Base-by-base conservation (phyloP, 2,113 vertebrate genomes). In the Protobothrops flavoviridis region DNA sequence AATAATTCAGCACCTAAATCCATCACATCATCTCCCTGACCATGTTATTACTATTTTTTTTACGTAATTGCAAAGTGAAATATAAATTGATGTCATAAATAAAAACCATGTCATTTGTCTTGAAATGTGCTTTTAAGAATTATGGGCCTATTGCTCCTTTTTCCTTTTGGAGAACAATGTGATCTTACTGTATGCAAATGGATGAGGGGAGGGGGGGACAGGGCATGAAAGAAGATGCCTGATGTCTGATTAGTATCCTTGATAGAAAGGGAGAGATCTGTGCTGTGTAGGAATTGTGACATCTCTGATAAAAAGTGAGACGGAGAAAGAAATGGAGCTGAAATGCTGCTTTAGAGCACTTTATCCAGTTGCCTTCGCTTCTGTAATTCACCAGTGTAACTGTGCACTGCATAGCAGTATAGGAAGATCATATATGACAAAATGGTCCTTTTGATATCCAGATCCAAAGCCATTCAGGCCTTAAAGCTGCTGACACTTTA, bases 71-170 rank as follows among this genome's bases (percentile, higher is more conserved):
- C 97, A 95, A 97, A 98, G 95, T 95, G 96, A 97, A 98, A 97
- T 97, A 97, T 96, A 98, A 98, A 98, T 97, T 97, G 97, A 97
- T 97, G 95, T 96, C 97, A 97, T 98, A 97, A 97, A 98, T 97
- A 95, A 93, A 96, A 95, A 95, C 96, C 55, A 91, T 95, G 96
- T 96, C 94, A 94, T 97, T 97, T 97, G 95, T 96, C 96, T 95
- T 94, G 91, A 96, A 93, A 92, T 90, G 61, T 93, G 94, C 55
- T 93, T 57, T 87, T 52, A 94, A 94, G 88, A 91, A 95, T 96
- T 95, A 96, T 94, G 94, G 94, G 90, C 88, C 93, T 90, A 6
- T 93, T 92, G 87, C 55, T 24, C 39, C 88, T 93, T 95, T 89
- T 85, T 95, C n/a, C 91, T 96, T 96, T 94, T 93, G 94, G 93